phyloP scores from a whole-genome alignment of 2,797 vertebrate genomes.

The Cygnus olor region DNA sequence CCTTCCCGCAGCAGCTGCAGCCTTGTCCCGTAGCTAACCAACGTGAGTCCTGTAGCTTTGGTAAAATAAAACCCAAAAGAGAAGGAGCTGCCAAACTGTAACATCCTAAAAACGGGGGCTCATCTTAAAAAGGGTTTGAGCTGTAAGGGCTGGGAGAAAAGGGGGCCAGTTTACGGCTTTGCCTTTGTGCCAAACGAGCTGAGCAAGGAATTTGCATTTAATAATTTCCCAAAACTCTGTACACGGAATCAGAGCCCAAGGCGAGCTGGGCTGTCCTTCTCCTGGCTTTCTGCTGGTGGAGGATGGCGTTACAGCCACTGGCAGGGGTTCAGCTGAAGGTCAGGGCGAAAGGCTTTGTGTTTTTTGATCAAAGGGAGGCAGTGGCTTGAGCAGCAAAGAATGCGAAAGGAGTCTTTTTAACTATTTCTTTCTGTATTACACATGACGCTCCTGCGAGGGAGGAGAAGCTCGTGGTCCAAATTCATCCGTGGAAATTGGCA shows the following conservation, averaged over 20 bases:
- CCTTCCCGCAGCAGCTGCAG: fast-evolving
- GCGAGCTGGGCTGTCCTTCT: neutral
- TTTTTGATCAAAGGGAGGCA: neutral
- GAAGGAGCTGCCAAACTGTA: neutral
- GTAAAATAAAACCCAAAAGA: neutral
- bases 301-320: neutral
- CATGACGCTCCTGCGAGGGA: neutral
- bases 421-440: neutral
- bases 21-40: neutral
- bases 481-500: neutral
- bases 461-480: neutral
- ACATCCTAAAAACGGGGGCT: neutral
- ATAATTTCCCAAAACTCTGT: neutral
- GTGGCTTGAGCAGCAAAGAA: neutral
- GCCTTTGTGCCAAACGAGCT: neutral
- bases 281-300: neutral
- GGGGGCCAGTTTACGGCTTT: neutral
- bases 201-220: neutral
- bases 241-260: neutral
- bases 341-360: neutral
- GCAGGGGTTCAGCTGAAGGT: neutral
- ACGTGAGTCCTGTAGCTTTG: neutral
- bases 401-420: neutral
- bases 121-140: neutral
- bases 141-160: neutral